phyloP scores from a whole-genome alignment of 2,797 vertebrate species.

The Galaxias olidus region DNA sequence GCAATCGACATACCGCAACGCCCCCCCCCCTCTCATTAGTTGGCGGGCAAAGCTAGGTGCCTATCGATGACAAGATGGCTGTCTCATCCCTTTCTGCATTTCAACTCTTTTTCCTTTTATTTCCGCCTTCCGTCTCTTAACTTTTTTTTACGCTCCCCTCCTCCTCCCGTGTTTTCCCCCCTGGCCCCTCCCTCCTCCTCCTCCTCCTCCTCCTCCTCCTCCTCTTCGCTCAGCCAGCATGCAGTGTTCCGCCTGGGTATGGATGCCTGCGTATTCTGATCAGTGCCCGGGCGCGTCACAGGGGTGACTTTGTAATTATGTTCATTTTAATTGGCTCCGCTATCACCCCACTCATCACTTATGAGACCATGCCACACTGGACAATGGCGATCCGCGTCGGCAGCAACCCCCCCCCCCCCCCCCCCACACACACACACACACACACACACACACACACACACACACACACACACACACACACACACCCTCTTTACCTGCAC shows the following conservation, averaged over 20 bases:
- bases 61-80: too few species aligned
- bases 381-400: constrained; percentile 64
- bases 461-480: constrained; percentile 40
- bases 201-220: constrained; percentile 11
- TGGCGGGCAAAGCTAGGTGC: too few species aligned
- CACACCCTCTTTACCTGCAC: constrained; percentile 60
- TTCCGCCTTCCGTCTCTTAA: constrained; percentile 12
- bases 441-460: constrained; percentile 22
- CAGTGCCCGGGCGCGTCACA: constrained; percentile 66
- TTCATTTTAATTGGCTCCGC: constrained; percentile 84
- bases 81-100: background rate
- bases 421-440: constrained; percentile 14
- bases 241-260: constrained; percentile 49
- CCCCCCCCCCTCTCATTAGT: too few species aligned
- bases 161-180: too few species aligned
- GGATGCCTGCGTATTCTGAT: constrained; percentile 75
- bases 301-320: constrained; percentile 86
- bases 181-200: constrained; percentile 17
- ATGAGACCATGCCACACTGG: constrained; percentile 64
- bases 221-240: constrained; percentile 36
- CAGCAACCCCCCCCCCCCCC: constrained; percentile 36
- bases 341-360: constrained; percentile 79
- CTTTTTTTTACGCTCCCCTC: background rate
- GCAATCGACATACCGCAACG: too few species aligned
- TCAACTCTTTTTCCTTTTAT: background rate